phyloP scores from a whole-genome alignment of 2,113 vertebrate species.

The Callionymus lyra region DNA sequence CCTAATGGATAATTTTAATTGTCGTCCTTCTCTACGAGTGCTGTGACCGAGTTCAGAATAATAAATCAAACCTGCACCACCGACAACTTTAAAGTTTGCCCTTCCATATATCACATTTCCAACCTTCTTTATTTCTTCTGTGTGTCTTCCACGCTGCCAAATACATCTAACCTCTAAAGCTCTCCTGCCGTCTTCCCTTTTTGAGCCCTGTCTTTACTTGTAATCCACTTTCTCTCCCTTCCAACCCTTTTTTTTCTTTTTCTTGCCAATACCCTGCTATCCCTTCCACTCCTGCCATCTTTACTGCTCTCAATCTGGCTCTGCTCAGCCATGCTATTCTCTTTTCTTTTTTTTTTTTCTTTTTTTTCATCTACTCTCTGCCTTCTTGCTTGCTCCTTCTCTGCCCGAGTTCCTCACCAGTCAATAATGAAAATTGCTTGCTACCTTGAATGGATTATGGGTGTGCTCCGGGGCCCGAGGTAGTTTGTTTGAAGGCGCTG shows the following conservation, averaged over 20 bases:
- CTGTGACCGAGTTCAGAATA: too few relatives aligned
- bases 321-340: conserved; percentile 34
- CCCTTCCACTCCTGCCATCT: conserved; percentile 35
- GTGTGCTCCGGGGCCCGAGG: conserved; percentile 50
- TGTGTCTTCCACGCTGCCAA: conserved; percentile 11
- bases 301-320: conserved; percentile 41
- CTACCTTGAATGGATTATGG: conserved; percentile 71
- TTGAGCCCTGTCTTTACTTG: conserved; percentile 27
- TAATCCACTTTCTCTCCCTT: conserved; percentile 43
- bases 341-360: conserved; percentile 31
- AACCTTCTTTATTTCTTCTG: too few relatives aligned
- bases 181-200: conserved; percentile 8
- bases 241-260: conserved; percentile 9
- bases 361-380: too few relatives aligned
- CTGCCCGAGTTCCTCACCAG: conserved; percentile 56
- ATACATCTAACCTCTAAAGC: conserved; percentile 16
- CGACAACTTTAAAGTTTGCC: too few relatives aligned
- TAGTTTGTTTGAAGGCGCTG: conserved; percentile 67
- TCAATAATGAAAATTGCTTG: conserved; percentile 74
- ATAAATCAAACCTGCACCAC: too few relatives aligned
- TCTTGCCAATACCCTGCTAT: conserved; percentile 21
- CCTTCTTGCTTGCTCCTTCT: conserved; percentile 11
- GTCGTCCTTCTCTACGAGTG: too few relatives aligned
- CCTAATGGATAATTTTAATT: too few relatives aligned
- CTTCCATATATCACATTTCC: too few relatives aligned